Evolutionary conservation across 1,140 invertebrate genomes (phyloP).

Genomic region (Coenobita brevimanus): DNA sequence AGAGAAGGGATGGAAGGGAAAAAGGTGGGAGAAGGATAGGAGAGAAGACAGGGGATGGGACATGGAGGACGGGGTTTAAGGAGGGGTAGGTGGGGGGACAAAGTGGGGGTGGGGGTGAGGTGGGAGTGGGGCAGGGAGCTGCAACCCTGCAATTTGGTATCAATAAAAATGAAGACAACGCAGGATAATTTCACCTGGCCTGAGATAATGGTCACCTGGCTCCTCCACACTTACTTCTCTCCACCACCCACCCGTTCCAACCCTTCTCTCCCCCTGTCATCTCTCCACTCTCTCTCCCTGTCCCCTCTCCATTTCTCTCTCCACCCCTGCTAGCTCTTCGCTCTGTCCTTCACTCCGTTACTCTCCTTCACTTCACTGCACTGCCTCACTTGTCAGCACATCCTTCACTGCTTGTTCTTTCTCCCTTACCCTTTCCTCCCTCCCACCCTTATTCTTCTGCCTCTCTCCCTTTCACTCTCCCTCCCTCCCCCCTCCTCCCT

Average conservation of each 20-base stretch:
- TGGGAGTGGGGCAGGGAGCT: neutral
- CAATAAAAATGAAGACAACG: conserved; percentile 37
- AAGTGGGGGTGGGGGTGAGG: neutral
- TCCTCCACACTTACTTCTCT: neutral
- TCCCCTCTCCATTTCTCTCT: no score
- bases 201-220: conserved; percentile 8
- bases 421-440: neutral
- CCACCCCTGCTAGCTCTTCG: neutral
- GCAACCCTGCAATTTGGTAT: conserved; percentile 42
- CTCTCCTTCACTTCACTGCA: neutral
- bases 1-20: no score
- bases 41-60: no score
- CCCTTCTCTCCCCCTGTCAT: no score
- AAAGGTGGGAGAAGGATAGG: neutral
- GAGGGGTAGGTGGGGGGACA: no score
- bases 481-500: neutral
- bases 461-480: neutral
- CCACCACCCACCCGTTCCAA: no score
- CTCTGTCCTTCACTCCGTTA: conserved; percentile 13
- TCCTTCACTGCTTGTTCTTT: neutral
- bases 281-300: no score
- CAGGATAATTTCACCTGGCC: conserved; percentile 12
- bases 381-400: neutral
- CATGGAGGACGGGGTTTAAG: no score
- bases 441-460: neutral